Evolutionary conservation across 2,113 vertebrate genomes (phyloP).

Genomic region (Sander vitreus): DNA sequence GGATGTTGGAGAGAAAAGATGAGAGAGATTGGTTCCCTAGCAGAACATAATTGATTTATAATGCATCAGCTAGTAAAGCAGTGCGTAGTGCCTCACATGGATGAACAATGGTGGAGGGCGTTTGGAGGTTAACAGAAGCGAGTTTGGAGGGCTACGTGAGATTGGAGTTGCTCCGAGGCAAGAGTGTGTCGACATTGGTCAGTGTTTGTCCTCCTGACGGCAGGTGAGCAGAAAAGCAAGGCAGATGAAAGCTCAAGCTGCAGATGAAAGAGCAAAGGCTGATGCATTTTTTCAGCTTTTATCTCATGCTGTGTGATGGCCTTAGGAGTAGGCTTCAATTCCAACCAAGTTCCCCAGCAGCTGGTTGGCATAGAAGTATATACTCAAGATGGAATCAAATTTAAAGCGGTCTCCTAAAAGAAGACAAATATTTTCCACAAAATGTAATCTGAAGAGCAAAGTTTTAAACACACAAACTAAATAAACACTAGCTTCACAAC

Average conservation of each 20-base stretch:
- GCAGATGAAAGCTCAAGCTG: constrained; percentile 1
- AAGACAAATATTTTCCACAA: no score
- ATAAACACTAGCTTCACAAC: no score
- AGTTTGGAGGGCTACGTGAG: background rate
- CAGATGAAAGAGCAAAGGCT: constrained; percentile 1
- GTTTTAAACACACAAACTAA: no score
- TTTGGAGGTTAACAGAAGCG: constrained; percentile 41
- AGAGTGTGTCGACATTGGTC: background rate
- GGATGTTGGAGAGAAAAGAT: constrained; percentile 55
- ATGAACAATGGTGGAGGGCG: constrained; percentile 21
- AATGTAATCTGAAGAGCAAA: no score
- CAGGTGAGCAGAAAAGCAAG: background rate
- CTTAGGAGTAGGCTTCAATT: background rate
- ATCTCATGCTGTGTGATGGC: background rate
- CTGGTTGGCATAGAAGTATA: constrained; percentile 1
- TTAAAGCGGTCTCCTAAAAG: no score
- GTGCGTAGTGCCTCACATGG: constrained; percentile 19
- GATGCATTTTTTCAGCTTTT: background rate
- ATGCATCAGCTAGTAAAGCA: constrained; percentile 64
- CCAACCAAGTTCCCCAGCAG: background rate
- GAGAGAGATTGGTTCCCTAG: constrained; percentile 63
- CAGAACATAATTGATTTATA: constrained; percentile 78
- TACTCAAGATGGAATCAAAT: background rate
- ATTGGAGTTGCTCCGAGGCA: constrained; percentile 19
- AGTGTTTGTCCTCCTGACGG: constrained; percentile 1